Percentiles rank a stretch among this genome's conserved stretches.
phyloP scores from a whole-genome alignment of 1,140 invertebrate species.

The Ceratosolen solmsi region DNA sequence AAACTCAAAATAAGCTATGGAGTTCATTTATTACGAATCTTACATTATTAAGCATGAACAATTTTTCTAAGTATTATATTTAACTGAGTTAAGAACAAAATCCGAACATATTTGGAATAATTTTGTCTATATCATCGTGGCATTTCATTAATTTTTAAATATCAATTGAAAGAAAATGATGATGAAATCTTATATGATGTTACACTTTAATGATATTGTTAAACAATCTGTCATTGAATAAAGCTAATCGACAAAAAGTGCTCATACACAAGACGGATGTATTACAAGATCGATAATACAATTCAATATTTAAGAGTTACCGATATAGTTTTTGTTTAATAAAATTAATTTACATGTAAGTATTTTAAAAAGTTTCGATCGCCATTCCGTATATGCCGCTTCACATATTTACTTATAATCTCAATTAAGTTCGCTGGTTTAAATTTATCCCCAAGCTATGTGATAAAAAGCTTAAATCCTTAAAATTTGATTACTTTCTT shows the following conservation, averaged over 20 bases:
- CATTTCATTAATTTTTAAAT: too few relatives aligned
- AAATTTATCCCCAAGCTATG: too few relatives aligned
- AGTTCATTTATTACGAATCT: too few relatives aligned
- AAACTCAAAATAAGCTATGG: too few relatives aligned
- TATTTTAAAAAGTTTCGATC: not conserved
- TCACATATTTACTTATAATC: not conserved
- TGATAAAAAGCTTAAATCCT: too few relatives aligned
- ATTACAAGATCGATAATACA: conserved; percentile 23
- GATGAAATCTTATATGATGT: not conserved
- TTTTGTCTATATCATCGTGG: too few relatives aligned
- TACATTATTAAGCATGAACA: too few relatives aligned
- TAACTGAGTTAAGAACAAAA: too few relatives aligned
- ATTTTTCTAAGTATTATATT: too few relatives aligned
- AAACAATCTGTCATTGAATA: not conserved
- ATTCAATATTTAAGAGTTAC: not conserved
- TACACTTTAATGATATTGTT: conserved; percentile 19
- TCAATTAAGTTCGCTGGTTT: not conserved
- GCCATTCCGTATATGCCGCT: not conserved
- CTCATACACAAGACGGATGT: not conserved
- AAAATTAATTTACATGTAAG: not conserved
- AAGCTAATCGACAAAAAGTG: conserved; percentile 17
- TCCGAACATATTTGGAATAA: too few relatives aligned
- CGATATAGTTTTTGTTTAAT: not conserved
- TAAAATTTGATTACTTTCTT: too few relatives aligned
- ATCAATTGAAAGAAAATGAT: not conserved